These are phyloP conservation scores for Anoplolepis gracilipes DNA, from an alignment of 1,140 invertebrate genomes.

Conservation along the genomic window DNA sequence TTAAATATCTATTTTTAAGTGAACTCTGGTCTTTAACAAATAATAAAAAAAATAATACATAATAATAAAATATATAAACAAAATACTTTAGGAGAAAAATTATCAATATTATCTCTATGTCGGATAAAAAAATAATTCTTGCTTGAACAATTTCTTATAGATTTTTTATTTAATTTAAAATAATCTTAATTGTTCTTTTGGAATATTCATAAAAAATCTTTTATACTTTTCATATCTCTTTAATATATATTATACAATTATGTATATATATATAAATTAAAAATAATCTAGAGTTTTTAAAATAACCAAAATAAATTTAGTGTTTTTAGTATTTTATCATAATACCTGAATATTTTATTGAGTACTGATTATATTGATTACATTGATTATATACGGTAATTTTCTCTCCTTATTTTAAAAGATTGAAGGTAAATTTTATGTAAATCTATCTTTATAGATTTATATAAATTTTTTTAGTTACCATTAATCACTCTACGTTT, in stretches of 20 bases:
- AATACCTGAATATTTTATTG: too few relatives aligned
- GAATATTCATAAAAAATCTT: background rate
- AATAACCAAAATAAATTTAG: too few relatives aligned
- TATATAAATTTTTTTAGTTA: background rate
- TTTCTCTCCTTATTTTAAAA: background rate
- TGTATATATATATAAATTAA: too few relatives aligned
- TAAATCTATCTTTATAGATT: background rate
- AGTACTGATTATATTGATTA: too few relatives aligned
- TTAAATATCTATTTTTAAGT: constrained; percentile 15
- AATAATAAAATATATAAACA: background rate
- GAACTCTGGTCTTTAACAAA: background rate
- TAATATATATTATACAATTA: too few relatives aligned
- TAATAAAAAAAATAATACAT: background rate
- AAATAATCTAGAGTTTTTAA: too few relatives aligned
- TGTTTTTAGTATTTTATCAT: too few relatives aligned
- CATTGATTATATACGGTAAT: background rate
- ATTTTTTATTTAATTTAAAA: background rate
- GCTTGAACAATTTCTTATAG: background rate
- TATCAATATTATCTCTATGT: background rate
- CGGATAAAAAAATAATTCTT: background rate
- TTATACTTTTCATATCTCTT: background rate
- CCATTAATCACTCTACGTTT: background rate
- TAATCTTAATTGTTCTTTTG: background rate
- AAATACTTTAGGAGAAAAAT: background rate
- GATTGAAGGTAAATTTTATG: background rate